Percentiles rank a stretch among this genome's conserved stretches.
Conservation (phyloP, 2,113 vertebrate species). For the Amblyopsis rosae region DNA sequence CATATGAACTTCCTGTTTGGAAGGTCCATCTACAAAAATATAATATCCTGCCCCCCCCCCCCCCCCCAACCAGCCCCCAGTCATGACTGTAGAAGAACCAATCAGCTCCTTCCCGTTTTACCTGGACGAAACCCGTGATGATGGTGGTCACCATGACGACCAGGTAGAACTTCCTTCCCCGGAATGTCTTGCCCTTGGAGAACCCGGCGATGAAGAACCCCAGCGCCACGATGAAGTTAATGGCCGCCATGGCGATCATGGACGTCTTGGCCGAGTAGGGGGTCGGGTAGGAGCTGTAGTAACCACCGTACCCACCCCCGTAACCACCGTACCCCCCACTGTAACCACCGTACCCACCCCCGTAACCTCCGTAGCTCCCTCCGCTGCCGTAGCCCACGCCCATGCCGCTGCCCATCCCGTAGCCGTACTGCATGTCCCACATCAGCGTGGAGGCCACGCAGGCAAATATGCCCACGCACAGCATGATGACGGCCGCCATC, state of each 20-base stretch:
- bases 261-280: conserved; percentile 83
- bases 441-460: conserved; percentile 89
- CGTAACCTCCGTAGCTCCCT: conserved; percentile 60
- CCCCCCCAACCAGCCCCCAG: too few relatives aligned
- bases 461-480: conserved; percentile 85
- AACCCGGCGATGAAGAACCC: conserved; percentile 78
- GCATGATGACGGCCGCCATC: conserved; percentile 66
- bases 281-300: conserved; percentile 73
- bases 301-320: conserved; percentile 37
- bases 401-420: conserved; percentile 51
- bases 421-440: conserved; percentile 84
- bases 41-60: too few relatives aligned
- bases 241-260: conserved; percentile 86
- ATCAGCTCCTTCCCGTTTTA: conserved; percentile 13
- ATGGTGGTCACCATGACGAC: conserved; percentile 68
- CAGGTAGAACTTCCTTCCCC: conserved; percentile 82
- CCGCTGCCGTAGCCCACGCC: conserved; percentile 51
- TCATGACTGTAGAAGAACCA: too few relatives aligned
- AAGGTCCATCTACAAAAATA: too few relatives aligned
- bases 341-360: not conserved
- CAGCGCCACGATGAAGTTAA: conserved; percentile 80
- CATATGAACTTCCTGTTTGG: too few relatives aligned
- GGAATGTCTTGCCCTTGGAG: conserved; percentile 74
- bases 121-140: conserved; percentile 76
- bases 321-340: conserved; percentile 34